phyloP scores from a whole-genome alignment of 2,888 invertebrate genomes.

The Desoria tigrina region DNA sequence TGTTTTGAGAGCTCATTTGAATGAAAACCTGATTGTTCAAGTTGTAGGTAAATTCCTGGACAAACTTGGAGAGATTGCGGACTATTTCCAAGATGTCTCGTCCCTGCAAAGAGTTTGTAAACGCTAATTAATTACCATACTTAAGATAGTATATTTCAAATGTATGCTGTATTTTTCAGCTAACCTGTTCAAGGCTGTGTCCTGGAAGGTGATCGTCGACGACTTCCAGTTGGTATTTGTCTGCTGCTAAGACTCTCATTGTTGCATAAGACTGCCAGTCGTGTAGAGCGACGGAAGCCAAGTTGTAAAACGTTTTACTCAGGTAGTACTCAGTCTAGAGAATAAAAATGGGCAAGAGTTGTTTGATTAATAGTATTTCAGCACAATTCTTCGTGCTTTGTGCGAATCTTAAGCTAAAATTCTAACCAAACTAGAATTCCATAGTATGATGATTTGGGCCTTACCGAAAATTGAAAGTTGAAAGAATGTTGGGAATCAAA shows the following conservation, averaged over 20 bases:
- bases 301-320: conserved; percentile 92
- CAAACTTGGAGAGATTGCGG: conserved; percentile 93
- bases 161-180: background rate
- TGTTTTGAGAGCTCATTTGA: conserved; percentile 85
- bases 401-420: too few species aligned
- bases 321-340: conserved; percentile 80
- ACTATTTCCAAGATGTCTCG: conserved; percentile 95
- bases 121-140: too few species aligned
- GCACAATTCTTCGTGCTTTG: too few species aligned
- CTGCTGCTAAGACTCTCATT: conserved; percentile 88
- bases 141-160: conserved; percentile 6
- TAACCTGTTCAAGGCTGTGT: conserved; percentile 87
- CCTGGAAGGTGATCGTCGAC: conserved; percentile 93
- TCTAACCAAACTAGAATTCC: too few species aligned
- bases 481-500: conserved; percentile 55
- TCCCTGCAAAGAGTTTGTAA: conserved; percentile 66
- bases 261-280: conserved; percentile 97
- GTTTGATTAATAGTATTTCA: background rate
- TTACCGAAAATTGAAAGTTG: background rate
- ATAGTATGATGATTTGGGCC: too few species aligned
- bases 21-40: conserved; percentile 95
- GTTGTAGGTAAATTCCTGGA: conserved; percentile 89
- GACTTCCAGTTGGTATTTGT: conserved; percentile 77
- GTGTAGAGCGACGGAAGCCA: conserved; percentile 93
- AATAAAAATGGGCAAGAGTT: background rate